A percentile compares a stretch with the other conserved stretches of the same genome.
Evolutionary conservation across 1,140 invertebrate genomes (phyloP).

Genomic region (Campoletis sonorensis): DNA sequence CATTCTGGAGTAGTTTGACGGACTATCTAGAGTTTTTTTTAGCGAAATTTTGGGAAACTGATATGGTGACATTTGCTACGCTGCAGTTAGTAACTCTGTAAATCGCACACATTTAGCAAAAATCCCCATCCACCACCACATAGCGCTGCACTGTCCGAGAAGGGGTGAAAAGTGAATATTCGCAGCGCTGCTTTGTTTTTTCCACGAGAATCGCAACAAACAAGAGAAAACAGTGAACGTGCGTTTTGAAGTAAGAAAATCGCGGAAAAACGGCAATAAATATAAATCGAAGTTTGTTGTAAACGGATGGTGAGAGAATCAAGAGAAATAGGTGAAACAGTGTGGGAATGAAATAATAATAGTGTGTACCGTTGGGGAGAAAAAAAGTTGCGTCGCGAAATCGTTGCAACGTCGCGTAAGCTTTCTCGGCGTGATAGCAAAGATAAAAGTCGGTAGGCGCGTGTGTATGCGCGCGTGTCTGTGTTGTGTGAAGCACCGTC

Average conservation of each 20-base stretch:
- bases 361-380: neutral
- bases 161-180: conserved; percentile 14
- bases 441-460: neutral
- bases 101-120: no score
- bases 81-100: no score
- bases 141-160: neutral
- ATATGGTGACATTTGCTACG: no score
- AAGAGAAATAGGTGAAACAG: neutral
- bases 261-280: neutral
- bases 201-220: conserved; percentile 43
- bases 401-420: conserved; percentile 3
- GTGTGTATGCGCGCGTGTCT: neutral
- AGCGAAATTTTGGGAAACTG: no score
- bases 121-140: neutral
- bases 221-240: neutral
- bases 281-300: neutral
- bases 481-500: neutral
- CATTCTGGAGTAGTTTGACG: no score
- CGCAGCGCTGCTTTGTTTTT: conserved; percentile 49
- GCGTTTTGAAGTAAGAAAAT: neutral
- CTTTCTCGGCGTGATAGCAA: neutral
- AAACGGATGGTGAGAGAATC: no score
- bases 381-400: conserved; percentile 17
- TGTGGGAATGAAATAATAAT: neutral
- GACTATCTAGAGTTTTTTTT: no score